Conservation (phyloP, 2,888 invertebrate genomes). For the Stegana nigrithorax region DNA sequence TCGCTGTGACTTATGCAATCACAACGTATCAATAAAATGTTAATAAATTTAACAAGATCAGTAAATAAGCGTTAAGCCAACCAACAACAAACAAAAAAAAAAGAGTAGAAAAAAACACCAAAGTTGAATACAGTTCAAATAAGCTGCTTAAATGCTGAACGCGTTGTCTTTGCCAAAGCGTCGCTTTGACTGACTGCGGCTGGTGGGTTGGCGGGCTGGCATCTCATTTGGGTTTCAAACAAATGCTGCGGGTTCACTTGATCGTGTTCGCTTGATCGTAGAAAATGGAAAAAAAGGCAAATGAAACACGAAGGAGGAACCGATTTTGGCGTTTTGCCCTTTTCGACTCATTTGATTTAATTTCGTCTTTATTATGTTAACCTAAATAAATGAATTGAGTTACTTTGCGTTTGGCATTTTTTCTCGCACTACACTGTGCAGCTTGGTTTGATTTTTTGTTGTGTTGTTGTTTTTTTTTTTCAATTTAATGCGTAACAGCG, state of each 20-base stretch:
- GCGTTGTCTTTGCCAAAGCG: not conserved
- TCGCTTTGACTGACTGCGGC: not conserved
- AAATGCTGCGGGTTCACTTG: too few species aligned
- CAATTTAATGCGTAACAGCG: too few species aligned
- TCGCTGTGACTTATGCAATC: constrained; percentile 1
- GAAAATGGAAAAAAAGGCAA: too few species aligned
- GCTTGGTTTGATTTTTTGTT: too few species aligned
- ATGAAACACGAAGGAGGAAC: too few species aligned
- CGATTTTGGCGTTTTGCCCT: not conserved
- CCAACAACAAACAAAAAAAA: too few species aligned
- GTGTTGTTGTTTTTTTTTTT: too few species aligned
- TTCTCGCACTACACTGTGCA: too few species aligned
- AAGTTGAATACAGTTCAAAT: not conserved
- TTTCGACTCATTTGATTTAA: constrained; percentile 11
- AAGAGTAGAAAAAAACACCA: too few species aligned
- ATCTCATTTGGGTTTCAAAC: not conserved
- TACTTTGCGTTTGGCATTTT: too few species aligned
- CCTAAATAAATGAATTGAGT: constrained; percentile 10
- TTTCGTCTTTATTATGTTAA: constrained; percentile 5
- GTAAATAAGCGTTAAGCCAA: not conserved
- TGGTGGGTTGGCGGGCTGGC: not conserved
- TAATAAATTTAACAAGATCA: constrained; percentile 6
- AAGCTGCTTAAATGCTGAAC: not conserved
- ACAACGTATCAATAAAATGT: not conserved
- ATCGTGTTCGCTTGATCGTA: too few species aligned